Evolutionary conservation across 2,797 vertebrate genomes (phyloP).

Genomic region (Chelon auratus): DNA sequence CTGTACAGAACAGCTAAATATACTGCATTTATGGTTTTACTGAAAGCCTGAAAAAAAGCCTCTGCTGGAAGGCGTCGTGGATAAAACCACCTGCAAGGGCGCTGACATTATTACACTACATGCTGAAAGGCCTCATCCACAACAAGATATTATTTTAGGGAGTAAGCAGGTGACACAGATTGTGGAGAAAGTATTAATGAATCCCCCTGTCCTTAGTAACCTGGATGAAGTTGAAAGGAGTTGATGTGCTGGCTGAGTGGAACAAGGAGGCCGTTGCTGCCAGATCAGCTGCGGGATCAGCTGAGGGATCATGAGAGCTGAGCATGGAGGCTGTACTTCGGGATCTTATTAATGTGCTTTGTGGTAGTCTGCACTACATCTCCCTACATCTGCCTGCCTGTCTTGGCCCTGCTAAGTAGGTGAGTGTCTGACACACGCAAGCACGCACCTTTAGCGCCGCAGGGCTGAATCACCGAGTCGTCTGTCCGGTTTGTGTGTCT

Average conservation of each 20-base stretch:
- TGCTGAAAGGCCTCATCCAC: constrained; percentile 24
- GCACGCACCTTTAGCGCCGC: constrained; percentile 21
- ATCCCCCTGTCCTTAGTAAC: constrained; percentile 32
- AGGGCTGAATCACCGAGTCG: constrained; percentile 61
- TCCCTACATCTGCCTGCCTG: constrained; percentile 2
- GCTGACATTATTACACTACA: not conserved
- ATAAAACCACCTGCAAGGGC: constrained; percentile 24
- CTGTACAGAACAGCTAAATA: not conserved
- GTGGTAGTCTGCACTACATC: constrained; percentile 41
- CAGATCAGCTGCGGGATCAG: constrained; percentile 75
- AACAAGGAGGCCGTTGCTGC: constrained; percentile 53
- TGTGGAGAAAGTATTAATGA: constrained; percentile 10
- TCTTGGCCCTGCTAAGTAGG: constrained; percentile 39
- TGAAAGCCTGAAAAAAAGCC: not conserved
- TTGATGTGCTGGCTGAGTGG: constrained; percentile 60
- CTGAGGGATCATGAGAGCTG: constrained; percentile 75
- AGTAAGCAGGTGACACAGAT: constrained; percentile 42
- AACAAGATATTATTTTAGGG: constrained; percentile 24
- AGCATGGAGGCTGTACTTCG: constrained; percentile 48
- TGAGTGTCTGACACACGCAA: constrained; percentile 31
- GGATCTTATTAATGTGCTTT: constrained; percentile 72
- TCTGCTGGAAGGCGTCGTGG: not conserved
- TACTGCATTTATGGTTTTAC: not conserved
- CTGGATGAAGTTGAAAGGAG: constrained; percentile 63
- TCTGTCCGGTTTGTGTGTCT: constrained; percentile 49